phyloP scores from a whole-genome alignment of 1,140 invertebrate genomes.

The Marisa cornuarietis region DNA sequence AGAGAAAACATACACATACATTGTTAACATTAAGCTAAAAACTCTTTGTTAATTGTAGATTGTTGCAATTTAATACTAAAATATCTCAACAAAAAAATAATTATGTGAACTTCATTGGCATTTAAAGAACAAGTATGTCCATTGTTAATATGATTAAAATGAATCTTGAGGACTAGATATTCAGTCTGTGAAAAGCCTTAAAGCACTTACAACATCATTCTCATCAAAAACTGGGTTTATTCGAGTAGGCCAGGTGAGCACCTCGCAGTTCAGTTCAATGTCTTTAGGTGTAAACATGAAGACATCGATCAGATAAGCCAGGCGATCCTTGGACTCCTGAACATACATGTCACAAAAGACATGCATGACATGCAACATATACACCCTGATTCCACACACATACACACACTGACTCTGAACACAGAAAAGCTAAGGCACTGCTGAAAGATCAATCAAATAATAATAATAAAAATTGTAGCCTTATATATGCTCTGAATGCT shows the following conservation, averaged over 20 bases:
- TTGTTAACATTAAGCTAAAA: not conserved
- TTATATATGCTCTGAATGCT: no score
- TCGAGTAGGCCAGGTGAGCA: slow-evolving; percentile 63
- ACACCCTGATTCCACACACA: not conserved
- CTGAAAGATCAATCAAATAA: no score
- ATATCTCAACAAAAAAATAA: no score
- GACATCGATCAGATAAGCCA: slow-evolving; percentile 64
- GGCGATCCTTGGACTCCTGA: slow-evolving; percentile 55
- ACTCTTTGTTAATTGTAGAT: not conserved
- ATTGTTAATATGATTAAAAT: no score
- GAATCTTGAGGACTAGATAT: no score
- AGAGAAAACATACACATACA: not conserved
- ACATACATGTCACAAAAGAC: not conserved
- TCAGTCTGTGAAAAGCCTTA: not conserved
- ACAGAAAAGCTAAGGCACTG: not conserved
- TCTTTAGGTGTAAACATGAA: slow-evolving; percentile 63
- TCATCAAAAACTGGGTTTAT: slow-evolving; percentile 65
- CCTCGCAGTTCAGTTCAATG: slow-evolving; percentile 63
- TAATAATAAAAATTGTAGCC: no score
- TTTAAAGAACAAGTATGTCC: no score
- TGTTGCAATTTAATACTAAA: no score
- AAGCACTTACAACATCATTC: slow-evolving; percentile 62
- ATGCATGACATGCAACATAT: not conserved
- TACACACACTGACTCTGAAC: not conserved
- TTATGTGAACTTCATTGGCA: no score